Percentiles rank a stretch among this genome's conserved stretches.
phyloP scores from a whole-genome alignment of 1,140 invertebrate genomes.

The Scaptomyza graminum region DNA sequence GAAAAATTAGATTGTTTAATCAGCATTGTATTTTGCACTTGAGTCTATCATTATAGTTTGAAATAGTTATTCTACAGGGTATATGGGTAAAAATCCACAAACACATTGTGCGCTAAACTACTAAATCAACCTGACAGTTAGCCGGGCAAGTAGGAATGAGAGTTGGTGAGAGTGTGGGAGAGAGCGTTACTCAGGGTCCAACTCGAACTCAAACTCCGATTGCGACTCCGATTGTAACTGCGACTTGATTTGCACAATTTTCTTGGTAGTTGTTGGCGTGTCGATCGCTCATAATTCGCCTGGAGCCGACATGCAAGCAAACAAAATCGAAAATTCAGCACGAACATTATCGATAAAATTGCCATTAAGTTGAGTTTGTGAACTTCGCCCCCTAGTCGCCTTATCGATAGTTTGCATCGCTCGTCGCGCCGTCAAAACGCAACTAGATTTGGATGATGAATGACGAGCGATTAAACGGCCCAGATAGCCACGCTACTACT shows the following conservation, averaged over 20 bases:
- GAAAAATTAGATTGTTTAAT: too few species aligned
- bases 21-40: background rate
- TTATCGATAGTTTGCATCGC: conserved; percentile 80
- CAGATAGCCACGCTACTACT: conserved; percentile 58
- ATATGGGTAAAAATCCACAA: conserved; percentile 62
- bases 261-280: conserved; percentile 71
- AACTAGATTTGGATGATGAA: conserved; percentile 81
- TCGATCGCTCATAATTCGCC: conserved; percentile 79
- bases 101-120: conserved; percentile 81
- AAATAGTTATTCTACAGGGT: background rate
- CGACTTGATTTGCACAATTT: conserved; percentile 62
- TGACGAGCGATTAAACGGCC: conserved; percentile 71
- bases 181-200: background rate
- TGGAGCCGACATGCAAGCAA: conserved; percentile 71
- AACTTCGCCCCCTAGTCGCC: conserved; percentile 31
- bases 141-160: background rate
- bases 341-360: conserved; percentile 83
- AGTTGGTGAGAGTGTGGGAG: conserved; percentile 3
- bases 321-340: conserved; percentile 82
- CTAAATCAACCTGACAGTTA: conserved; percentile 55
- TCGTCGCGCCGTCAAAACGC: conserved; percentile 56
- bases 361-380: conserved; percentile 72
- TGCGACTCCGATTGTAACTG: conserved; percentile 12
- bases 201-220: conserved; percentile 7
- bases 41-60: background rate